phyloP scores from a whole-genome alignment of 2,888 invertebrate species.

The Anthophora plumipes region DNA sequence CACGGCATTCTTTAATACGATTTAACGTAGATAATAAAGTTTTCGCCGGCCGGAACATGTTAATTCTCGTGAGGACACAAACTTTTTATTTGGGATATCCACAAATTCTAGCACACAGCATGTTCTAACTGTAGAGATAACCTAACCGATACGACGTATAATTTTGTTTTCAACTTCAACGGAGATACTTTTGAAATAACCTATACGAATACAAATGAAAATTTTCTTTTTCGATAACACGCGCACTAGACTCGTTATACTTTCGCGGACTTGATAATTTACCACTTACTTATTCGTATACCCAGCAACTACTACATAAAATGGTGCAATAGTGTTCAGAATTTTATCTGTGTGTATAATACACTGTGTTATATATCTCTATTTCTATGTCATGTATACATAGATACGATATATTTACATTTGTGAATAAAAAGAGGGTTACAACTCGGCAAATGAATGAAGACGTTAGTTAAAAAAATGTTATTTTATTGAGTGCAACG shows the following conservation, averaged over 20 bases:
- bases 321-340: constrained; percentile 31
- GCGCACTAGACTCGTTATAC: no score
- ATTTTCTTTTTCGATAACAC: not conserved
- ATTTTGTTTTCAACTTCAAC: constrained; percentile 17
- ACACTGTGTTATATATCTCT: not conserved
- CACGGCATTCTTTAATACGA: constrained; percentile 72
- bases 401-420: not conserved
- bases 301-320: constrained; percentile 2
- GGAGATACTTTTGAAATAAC: not conserved
- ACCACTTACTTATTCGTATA: not conserved
- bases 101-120: constrained; percentile 22
- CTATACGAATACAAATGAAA: not conserved
- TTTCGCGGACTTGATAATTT: not conserved
- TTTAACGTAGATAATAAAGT: constrained; percentile 68
- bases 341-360: not conserved
- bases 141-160: constrained; percentile 5
- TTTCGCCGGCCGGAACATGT: constrained; percentile 78
- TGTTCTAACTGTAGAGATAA: constrained; percentile 42
- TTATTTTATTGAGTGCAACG: constrained; percentile 46
- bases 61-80: constrained; percentile 44
- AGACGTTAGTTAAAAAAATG: constrained; percentile 2
- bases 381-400: not conserved
- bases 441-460: not conserved
- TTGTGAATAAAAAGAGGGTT: not conserved
- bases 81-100: not conserved